Evolutionary conservation across 2,113 vertebrate species (phyloP).

Genomic region (Atlantisia rogersi): DNA sequence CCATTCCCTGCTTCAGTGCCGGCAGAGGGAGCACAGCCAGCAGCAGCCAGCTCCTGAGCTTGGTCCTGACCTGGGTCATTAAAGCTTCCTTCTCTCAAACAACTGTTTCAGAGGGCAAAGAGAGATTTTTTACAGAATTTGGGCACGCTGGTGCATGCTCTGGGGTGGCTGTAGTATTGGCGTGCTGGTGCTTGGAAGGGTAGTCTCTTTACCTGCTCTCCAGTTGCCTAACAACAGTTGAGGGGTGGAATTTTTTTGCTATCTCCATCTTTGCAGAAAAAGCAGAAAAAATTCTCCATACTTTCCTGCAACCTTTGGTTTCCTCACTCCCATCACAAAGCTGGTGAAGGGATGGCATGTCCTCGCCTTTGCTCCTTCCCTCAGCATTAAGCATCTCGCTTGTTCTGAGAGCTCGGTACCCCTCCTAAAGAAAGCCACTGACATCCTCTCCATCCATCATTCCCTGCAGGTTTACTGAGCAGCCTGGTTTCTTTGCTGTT

Average conservation of each 20-base stretch:
- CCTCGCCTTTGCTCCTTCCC: neutral
- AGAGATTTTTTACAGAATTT: neutral
- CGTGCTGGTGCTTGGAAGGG: neutral
- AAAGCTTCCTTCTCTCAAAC: fast-evolving
- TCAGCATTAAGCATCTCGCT: neutral
- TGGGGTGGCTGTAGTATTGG: neutral
- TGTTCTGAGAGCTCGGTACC: neutral
- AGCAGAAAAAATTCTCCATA: neutral
- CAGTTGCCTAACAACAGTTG: neutral
- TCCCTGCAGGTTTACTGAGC: neutral
- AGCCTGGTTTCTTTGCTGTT: neutral
- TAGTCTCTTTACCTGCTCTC: neutral
- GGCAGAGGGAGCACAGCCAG: neutral
- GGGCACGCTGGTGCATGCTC: fast-evolving
- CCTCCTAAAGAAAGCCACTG: neutral
- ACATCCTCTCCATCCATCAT: neutral
- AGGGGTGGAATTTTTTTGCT: neutral
- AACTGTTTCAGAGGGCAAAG: neutral
- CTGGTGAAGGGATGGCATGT: neutral
- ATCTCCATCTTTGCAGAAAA: neutral
- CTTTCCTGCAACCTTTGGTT: neutral
- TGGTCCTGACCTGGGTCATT: too few species aligned
- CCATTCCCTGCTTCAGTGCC: neutral
- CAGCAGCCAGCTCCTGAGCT: neutral
- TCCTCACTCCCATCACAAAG: neutral